Evolutionary conservation across 2,888 invertebrate genomes (phyloP).

Genomic region (Camponotus fellah): DNA sequence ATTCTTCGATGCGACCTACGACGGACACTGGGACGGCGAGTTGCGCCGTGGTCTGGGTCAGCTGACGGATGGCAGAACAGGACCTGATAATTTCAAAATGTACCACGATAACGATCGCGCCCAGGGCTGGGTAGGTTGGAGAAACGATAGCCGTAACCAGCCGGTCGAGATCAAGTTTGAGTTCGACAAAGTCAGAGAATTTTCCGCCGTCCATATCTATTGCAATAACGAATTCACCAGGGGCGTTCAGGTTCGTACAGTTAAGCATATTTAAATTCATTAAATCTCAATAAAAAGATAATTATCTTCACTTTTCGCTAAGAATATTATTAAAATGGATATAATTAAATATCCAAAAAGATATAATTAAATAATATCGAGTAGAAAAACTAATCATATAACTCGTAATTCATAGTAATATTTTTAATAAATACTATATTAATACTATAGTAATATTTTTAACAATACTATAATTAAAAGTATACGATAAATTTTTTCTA

Average conservation of each 20-base stretch:
- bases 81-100: constrained; percentile 91
- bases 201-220: constrained; percentile 93
- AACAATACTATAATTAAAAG: not conserved
- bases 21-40: constrained; percentile 93
- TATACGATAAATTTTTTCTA: not conserved
- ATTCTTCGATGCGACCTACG: constrained; percentile 94
- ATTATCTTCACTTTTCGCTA: not conserved
- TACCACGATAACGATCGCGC: constrained; percentile 86
- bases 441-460: not conserved
- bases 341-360: too few relatives aligned
- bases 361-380: not conserved
- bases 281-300: not conserved
- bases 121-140: constrained; percentile 97
- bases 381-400: not conserved
- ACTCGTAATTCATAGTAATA: not conserved
- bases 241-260: constrained; percentile 91
- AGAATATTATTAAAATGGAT: not conserved
- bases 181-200: constrained; percentile 95
- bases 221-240: constrained; percentile 94
- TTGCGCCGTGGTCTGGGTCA: constrained; percentile 94
- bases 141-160: constrained; percentile 90
- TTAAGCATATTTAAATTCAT: not conserved
- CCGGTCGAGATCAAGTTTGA: constrained; percentile 92
- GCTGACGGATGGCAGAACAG: constrained; percentile 93
- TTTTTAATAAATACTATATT: too few relatives aligned